phyloP scores from a whole-genome alignment of 2,113 vertebrate species.

The Agapornis roseicollis region DNA sequence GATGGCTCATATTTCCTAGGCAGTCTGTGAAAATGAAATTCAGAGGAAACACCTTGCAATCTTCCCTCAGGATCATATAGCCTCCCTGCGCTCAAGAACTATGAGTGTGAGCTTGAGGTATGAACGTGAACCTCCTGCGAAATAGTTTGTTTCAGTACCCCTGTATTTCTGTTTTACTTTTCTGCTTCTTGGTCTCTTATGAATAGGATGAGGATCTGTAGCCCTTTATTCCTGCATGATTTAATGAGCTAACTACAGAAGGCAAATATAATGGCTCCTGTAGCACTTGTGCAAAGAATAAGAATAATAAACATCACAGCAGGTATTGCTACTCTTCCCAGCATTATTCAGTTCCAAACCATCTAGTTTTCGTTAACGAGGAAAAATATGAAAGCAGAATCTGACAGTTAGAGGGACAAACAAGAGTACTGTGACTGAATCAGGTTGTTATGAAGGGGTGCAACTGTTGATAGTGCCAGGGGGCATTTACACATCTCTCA shows the following conservation, averaged over 20 bases:
- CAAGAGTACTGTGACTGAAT: background rate
- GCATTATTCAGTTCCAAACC: slow-evolving; percentile 10
- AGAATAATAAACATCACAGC: background rate
- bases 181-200: background rate
- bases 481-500: background rate
- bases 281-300: background rate
- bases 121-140: background rate
- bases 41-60: background rate
- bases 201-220: background rate
- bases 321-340: slow-evolving; percentile 11
- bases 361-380: slow-evolving; percentile 23
- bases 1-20: background rate
- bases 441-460: background rate
- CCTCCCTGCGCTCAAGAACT: background rate
- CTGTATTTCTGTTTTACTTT: background rate
- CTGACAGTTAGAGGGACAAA: background rate
- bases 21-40: background rate
- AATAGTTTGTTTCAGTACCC: background rate
- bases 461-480: background rate
- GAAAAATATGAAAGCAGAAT: slow-evolving; percentile 12
- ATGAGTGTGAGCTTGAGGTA: background rate
- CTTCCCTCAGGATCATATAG: background rate
- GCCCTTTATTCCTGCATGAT: background rate
- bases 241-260: background rate
- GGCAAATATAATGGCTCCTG: background rate